Conservation (phyloP, 1,140 invertebrate genomes). For the Cherax quadricarinatus region DNA sequence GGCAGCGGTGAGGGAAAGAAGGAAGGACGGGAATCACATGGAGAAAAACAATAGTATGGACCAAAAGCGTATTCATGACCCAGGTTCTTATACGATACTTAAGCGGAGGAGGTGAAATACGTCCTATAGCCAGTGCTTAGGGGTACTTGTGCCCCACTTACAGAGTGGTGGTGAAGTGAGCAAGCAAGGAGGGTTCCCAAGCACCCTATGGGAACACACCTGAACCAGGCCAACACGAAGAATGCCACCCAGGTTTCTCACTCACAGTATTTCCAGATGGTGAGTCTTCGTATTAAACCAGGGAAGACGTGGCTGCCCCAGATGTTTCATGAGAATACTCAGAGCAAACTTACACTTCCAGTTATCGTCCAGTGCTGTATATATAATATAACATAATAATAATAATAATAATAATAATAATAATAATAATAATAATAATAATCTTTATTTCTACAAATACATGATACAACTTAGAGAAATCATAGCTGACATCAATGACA, state of each 20-base stretch:
- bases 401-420: too few species aligned
- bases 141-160: slow-evolving; percentile 26
- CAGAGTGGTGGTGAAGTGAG: slow-evolving; percentile 33
- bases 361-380: too few species aligned
- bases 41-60: slow-evolving; percentile 14
- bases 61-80: slow-evolving; percentile 12
- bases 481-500: too few species aligned
- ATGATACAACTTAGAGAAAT: too few species aligned
- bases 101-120: slow-evolving; percentile 43
- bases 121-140: slow-evolving; percentile 30
- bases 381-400: too few species aligned
- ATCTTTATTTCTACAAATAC: too few species aligned
- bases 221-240: background rate
- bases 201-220: slow-evolving; percentile 28
- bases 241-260: background rate
- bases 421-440: too few species aligned
- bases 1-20: background rate
- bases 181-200: slow-evolving; percentile 41
- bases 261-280: too few species aligned
- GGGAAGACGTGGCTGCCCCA: too few species aligned
- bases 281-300: too few species aligned
- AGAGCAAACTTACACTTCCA: too few species aligned
- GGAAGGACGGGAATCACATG: background rate
- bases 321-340: too few species aligned
- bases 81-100: slow-evolving; percentile 15